These are phyloP conservation scores for Cabera pusaria DNA, from an alignment of 2,888 invertebrate genomes.

Conservation along the genomic window DNA sequence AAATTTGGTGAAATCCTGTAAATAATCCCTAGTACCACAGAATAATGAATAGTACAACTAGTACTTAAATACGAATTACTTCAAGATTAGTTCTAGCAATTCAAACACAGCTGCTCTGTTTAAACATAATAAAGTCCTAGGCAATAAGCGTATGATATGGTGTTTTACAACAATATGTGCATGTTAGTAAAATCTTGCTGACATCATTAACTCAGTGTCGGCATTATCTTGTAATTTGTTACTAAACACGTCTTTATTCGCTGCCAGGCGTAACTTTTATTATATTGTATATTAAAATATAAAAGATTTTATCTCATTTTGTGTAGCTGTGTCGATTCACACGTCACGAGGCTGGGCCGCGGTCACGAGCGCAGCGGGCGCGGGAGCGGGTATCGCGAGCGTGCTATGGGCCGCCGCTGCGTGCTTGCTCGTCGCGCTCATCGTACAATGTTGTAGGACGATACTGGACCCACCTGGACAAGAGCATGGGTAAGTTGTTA, in stretches of 20 bases:
- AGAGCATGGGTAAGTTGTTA: conserved; percentile 49
- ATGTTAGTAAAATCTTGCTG: no score
- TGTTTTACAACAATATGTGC: no score
- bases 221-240: no score
- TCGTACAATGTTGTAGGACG: conserved; percentile 81
- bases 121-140: no score
- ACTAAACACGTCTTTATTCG: not conserved
- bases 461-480: conserved; percentile 67
- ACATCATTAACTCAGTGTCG: no score
- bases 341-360: conserved; percentile 78
- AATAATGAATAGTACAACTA: no score
- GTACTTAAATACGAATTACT: no score
- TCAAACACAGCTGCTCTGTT: no score
- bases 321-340: conserved; percentile 83
- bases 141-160: no score
- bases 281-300: conserved; percentile 3
- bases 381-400: conserved; percentile 60
- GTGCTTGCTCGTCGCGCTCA: conserved; percentile 77
- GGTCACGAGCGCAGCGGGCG: conserved; percentile 54
- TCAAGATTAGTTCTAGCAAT: no score
- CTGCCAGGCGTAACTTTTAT: conserved; percentile 12
- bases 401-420: conserved; percentile 82
- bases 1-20: no score
- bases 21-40: no score
- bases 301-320: conserved; percentile 14